Conservation (phyloP, 2,888 invertebrate genomes). For the Timandra comae region DNA sequence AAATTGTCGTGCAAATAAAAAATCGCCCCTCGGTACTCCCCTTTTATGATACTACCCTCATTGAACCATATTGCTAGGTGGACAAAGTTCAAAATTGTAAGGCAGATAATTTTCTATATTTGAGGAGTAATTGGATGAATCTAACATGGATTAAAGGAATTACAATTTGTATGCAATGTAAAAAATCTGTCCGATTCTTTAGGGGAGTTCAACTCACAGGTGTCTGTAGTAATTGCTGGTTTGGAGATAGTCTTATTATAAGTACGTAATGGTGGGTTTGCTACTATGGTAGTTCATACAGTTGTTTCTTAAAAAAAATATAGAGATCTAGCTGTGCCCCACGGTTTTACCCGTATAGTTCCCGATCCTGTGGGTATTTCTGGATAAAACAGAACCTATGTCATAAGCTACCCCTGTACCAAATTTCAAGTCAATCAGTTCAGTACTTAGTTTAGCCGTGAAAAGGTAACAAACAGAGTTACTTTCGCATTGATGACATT, state of each 20-base stretch:
- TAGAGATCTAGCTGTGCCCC: too few species aligned
- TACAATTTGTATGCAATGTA: slow-evolving; percentile 68
- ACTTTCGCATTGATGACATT: too few species aligned
- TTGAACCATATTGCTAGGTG: slow-evolving; percentile 12
- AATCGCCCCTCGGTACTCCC: slow-evolving; percentile 43
- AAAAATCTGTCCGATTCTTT: slow-evolving; percentile 48
- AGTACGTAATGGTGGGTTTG: slow-evolving; percentile 12
- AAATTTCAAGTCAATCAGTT: too few species aligned
- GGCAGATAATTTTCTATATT: slow-evolving; percentile 31
- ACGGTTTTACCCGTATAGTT: too few species aligned
- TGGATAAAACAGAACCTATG: too few species aligned
- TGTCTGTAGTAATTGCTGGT: slow-evolving; percentile 34
- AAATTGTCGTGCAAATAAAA: slow-evolving; percentile 59
- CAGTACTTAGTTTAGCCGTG: too few species aligned
- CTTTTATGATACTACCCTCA: slow-evolving; percentile 19
- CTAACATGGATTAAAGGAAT: slow-evolving; percentile 72
- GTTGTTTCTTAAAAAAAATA: too few species aligned
- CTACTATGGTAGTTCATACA: too few species aligned
- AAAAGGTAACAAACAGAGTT: too few species aligned
- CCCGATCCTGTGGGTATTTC: too few species aligned
- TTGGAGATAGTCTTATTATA: too few species aligned
- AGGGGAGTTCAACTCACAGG: slow-evolving; percentile 60
- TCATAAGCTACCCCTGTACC: background rate
- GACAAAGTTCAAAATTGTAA: slow-evolving; percentile 19
- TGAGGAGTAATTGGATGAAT: slow-evolving; percentile 71